A percentile compares a stretch with the other conserved stretches of the same genome.
Conservation (phyloP, 2,888 invertebrate species). For the Drosophila phalerata region DNA sequence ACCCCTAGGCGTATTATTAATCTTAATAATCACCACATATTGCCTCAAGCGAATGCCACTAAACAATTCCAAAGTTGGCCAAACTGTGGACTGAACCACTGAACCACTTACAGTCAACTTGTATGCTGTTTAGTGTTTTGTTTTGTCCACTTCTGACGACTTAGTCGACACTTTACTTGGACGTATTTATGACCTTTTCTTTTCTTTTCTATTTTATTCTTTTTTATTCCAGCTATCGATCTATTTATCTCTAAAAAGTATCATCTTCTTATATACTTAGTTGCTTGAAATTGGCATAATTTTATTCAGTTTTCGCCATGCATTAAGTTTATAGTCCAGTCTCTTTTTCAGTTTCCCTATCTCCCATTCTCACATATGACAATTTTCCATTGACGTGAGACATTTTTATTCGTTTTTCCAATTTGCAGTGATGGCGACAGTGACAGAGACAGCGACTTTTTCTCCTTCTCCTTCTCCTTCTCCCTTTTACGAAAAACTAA, state of each 20-base stretch:
- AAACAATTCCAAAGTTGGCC: conserved; percentile 54
- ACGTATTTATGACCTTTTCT: conserved; percentile 6
- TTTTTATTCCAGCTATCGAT: too few species aligned
- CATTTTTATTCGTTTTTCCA: conserved; percentile 46
- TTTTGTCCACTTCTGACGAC: conserved; percentile 9
- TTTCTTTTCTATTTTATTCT: neutral
- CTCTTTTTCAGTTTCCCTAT: neutral
- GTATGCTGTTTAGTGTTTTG: conserved; percentile 43
- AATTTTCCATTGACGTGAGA: conserved; percentile 47
- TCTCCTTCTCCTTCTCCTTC: neutral
- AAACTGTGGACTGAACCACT: conserved; percentile 38
- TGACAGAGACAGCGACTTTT: conserved; percentile 23
- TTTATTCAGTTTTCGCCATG: neutral
- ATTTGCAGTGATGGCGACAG: conserved; percentile 39
- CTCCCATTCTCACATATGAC: conserved; percentile 27
- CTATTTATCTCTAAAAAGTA: neutral
- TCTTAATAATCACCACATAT: conserved; percentile 74
- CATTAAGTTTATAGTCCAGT: neutral
- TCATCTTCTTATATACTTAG: neutral
- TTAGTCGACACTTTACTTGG: conserved; percentile 7
- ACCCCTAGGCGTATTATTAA: conserved; percentile 65
- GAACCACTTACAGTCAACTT: conserved; percentile 21
- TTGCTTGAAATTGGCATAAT: conserved; percentile 1
- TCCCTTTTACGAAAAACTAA: conserved; percentile 23
- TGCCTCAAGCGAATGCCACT: conserved; percentile 61